Conservation (phyloP, 2,888 invertebrate species). For the Notodonta ziczac region DNA sequence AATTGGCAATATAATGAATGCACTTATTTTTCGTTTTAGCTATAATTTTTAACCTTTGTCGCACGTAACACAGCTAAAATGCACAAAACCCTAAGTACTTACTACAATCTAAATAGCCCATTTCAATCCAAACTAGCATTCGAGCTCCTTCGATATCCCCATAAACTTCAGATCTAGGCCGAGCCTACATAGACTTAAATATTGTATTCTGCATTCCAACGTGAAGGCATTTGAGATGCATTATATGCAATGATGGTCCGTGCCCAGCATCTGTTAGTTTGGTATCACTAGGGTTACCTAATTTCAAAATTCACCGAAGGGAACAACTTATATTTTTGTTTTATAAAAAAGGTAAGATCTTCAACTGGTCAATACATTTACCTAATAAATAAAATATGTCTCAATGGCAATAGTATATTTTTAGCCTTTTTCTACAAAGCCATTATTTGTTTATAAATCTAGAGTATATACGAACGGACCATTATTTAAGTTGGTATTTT, state of each 20-base stretch:
- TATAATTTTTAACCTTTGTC: too few relatives aligned
- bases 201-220: constrained; percentile 29
- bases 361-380: too few relatives aligned
- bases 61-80: not conserved
- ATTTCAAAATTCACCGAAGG: not conserved
- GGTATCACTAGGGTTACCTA: not conserved
- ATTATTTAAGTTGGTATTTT: too few relatives aligned
- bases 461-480: not conserved
- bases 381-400: too few relatives aligned
- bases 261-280: constrained; percentile 1
- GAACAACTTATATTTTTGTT: too few relatives aligned
- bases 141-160: not conserved
- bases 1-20: too few relatives aligned
- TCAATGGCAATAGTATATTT: too few relatives aligned
- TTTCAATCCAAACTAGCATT: not conserved
- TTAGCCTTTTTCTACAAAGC: too few relatives aligned
- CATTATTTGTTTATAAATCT: too few relatives aligned
- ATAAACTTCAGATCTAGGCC: not conserved
- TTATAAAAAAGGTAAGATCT: too few relatives aligned
- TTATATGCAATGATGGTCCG: constrained; percentile 34
- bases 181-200: not conserved
- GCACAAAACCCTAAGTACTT: not conserved
- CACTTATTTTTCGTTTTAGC: too few relatives aligned
- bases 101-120: not conserved
- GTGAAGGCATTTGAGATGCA: constrained; percentile 35